These are phyloP conservation scores for Imbricaverruca yamaguchii DNA, from an alignment of 2,888 invertebrate genomes.

Conservation along the genomic window DNA sequence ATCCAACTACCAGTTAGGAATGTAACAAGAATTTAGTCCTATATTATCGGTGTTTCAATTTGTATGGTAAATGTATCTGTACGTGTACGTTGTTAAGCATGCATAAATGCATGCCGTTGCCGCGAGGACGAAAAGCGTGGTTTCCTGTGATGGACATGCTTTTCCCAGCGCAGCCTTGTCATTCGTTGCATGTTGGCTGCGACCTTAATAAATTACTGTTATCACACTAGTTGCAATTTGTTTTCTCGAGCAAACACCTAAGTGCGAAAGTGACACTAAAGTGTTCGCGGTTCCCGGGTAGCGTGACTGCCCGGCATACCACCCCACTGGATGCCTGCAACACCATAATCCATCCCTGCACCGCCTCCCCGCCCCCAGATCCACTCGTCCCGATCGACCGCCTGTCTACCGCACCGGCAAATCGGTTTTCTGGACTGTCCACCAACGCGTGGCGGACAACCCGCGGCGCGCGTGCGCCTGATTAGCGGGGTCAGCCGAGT, in stretches of 20 bases:
- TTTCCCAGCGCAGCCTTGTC: not conserved
- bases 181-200: not conserved
- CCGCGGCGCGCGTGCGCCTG: conserved; percentile 11
- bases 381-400: not conserved
- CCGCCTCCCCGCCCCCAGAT: not conserved
- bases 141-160: not conserved
- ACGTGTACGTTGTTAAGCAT: not conserved
- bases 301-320: not conserved
- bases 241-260: not conserved
- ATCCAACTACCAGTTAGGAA: not conserved
- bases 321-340: not conserved
- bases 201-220: conserved; percentile 15
- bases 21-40: not conserved
- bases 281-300: too few relatives aligned
- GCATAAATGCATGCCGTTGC: not conserved
- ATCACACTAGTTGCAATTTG: not conserved
- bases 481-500: not conserved
- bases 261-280: too few relatives aligned
- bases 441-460: not conserved
- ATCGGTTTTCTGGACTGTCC: not conserved
- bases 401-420: not conserved
- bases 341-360: too few relatives aligned
- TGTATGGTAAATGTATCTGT: not conserved
- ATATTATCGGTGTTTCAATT: not conserved
- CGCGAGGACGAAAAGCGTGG: not conserved